Evolutionary conservation across 2,888 invertebrate species (phyloP).

Genomic region (Lithophane semibrunnea): DNA sequence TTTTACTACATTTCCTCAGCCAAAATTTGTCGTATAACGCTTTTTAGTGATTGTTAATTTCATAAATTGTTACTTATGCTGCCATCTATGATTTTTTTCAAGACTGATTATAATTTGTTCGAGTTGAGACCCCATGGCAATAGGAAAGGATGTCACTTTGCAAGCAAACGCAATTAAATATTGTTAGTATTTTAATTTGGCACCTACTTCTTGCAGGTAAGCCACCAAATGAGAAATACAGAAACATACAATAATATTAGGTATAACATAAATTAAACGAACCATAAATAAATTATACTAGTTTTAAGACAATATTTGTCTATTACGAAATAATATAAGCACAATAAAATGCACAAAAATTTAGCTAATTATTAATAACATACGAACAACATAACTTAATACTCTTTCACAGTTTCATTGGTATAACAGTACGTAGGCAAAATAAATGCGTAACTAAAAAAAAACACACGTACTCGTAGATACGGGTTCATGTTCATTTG

Average conservation of each 20-base stretch:
- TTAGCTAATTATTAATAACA: conserved; percentile 55
- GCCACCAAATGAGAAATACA: conserved; percentile 55
- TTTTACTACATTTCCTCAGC: too few species aligned
- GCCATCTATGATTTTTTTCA: too few species aligned
- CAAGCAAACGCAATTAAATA: conserved; percentile 47
- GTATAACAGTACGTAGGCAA: conserved; percentile 40
- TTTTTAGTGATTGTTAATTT: too few species aligned
- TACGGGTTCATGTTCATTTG: conserved; percentile 29
- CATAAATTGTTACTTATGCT: too few species aligned
- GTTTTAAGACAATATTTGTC: conserved; percentile 46
- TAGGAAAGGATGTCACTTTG: conserved; percentile 7
- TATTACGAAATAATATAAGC: conserved; percentile 48
- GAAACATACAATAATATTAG: conserved; percentile 27
- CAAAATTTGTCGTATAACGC: too few species aligned
- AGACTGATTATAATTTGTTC: too few species aligned
- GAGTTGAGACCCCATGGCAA: too few species aligned
- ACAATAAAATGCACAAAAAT: conserved; percentile 49
- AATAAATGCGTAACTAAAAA: conserved; percentile 54
- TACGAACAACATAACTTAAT: conserved; percentile 50
- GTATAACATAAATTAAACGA: conserved; percentile 48
- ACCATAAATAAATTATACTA: conserved; percentile 55
- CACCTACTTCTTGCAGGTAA: conserved; percentile 64
- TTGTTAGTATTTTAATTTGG: conserved; percentile 67
- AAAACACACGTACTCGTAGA: conserved; percentile 39
- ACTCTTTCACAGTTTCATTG: conserved; percentile 63